Base-by-base conservation (phyloP, 1,140 invertebrate genomes). In the Drosophila sturtevanti region DNA sequence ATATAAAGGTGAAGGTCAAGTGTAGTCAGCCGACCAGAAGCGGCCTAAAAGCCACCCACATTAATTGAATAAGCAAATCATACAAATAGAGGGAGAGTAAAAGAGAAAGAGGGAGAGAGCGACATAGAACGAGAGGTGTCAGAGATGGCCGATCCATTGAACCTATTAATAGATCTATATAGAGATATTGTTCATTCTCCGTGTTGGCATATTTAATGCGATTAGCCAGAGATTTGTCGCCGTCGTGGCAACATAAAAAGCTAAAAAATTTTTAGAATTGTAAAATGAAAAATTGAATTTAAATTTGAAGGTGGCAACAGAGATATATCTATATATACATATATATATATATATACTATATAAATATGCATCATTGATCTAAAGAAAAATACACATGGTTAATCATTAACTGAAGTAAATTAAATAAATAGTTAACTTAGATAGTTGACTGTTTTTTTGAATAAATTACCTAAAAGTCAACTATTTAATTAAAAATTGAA, bases 1-100 rank as follows among this genome's bases (percentile, higher is more conserved):
- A 63, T 37, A 63, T 60, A 86, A 86, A 87, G 82, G 82, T 86
- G 79, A 86, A 86, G 82, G 82, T 81, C 81, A 67, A 72, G 48
- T 60, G 41, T 48, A 48, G 41, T 48, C 58, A 18, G 58, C 58
- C 59, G 68, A 62, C 38, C 31, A 48, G 41, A 48, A 48, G 41
- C 41, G 55, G 27, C 37, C 71, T 18, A 7, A 63, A 34, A 52
- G 51, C 27, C 59, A 18, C 18, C 35, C 55, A 64, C 14, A 72
- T 35, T 68, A 60, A 76, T 63, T 64, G 72, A 64, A 73, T 18
- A 21, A 56, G 63, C 48, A 65, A 68, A 63, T 61, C 24, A 41
- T 18, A 72, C 18, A 64, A 24, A 63, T 34, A 37, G 1, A 41
- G 12, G 41, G 21, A 51, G 34, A 55, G 35, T 16, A 6, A 34